Conservation (phyloP, 1,140 invertebrate species). For the Rhynchophorus ferrugineus region DNA sequence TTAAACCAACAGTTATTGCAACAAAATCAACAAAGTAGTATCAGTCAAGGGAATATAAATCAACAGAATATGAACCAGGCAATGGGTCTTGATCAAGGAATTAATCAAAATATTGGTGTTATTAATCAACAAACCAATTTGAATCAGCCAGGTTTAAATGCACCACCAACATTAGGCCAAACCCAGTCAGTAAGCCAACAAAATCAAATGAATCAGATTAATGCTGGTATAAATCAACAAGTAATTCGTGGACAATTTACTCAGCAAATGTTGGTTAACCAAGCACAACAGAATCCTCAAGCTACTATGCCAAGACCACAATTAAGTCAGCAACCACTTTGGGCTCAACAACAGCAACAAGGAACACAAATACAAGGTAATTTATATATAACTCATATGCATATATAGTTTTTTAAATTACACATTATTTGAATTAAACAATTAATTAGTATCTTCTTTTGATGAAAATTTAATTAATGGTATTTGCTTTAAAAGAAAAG, state of each 20-base stretch:
- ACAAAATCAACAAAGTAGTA: conserved; percentile 22
- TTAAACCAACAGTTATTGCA: conserved; percentile 29
- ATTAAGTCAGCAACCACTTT: conserved; percentile 27
- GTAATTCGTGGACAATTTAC: conserved; percentile 24
- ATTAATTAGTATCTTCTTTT: neutral
- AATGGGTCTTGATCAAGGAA: neutral
- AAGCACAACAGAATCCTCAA: conserved; percentile 33
- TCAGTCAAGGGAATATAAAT: conserved; percentile 7
- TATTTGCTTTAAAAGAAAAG: no score
- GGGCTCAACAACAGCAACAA: conserved; percentile 34
- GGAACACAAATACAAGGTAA: conserved; percentile 13
- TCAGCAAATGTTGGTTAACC: conserved; percentile 33
- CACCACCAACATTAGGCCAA: conserved; percentile 9
- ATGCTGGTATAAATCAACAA: conserved; percentile 21
- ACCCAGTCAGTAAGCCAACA: conserved; percentile 25
- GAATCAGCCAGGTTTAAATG: neutral
- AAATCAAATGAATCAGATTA: conserved; percentile 21
- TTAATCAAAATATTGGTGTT: conserved; percentile 7
- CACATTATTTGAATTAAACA: neutral
- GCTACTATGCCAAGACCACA: conserved; percentile 28
- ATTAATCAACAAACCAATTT: conserved; percentile 2
- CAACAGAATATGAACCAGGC: conserved; percentile 8
- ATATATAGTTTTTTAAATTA: conserved; percentile 3
- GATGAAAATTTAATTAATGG: no score
- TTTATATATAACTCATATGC: no score